Evolutionary conservation across 2,888 invertebrate species (phyloP), one percentile per base, ranked within the genome.

Genomic region (Aproaerema taeniolella): DNA sequence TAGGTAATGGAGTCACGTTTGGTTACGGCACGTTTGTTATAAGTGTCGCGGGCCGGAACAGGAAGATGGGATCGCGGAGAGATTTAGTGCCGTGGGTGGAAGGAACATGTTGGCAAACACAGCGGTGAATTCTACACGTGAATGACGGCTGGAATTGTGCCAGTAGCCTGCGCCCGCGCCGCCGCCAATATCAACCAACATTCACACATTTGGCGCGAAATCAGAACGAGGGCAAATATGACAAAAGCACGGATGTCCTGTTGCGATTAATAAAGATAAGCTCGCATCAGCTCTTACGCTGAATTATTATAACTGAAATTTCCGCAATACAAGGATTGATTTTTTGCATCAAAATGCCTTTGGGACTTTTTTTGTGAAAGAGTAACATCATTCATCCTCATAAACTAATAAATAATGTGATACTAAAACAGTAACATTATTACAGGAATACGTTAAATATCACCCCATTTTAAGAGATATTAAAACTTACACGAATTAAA

Each of bases 11-110:
- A 49, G 52, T 55, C 55, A 57, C 56, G 55, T 57, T 59, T 49
- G 45, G 46, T 53, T 53, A 48, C 48, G 50, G 43, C 45, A 50
- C 50, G 50, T 53, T 50, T 49, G 53, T 52, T 51, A 48, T 46
- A 42, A 46, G 48, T 50, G 46, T 49, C 50, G 47, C 46, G 48
- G 56, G 66, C 69, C 75, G 79, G 79, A 81, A 79, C 69, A 72
- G 72, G 72, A 74, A 73, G 67, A 61, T 59, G 59, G 55, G 55
- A 55, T 52, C 46, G 50, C 50, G 49, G 47, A 52, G 50, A 58
- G 55, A 61, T 51, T 46, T 56, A 47, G 52, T 32, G 42, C 52
- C 45, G 67, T 70, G 53, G 62, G 67, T 58, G 47, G 55, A 45
- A 51, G 59, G 54, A 58, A 53, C 49, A 57, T 61, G 58, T 62